phyloP scores from a whole-genome alignment of 2,888 invertebrate genomes.

The Synanthedon andrenaeformis region DNA sequence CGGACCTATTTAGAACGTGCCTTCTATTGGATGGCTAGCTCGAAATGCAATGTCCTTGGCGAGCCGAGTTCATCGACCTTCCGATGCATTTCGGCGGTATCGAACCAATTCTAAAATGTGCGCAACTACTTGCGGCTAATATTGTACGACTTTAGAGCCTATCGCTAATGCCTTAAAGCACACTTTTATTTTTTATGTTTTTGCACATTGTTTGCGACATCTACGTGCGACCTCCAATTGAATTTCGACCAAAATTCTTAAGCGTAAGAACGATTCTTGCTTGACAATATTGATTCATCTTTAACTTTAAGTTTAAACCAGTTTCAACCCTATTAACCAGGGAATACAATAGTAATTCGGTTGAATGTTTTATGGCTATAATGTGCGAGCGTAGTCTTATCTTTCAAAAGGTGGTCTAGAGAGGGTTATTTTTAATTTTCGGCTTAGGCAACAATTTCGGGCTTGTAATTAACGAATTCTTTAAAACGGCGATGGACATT shows the following conservation, averaged over 20 bases:
- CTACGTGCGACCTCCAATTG: constrained; percentile 18
- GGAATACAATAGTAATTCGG: background rate
- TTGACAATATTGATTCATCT: constrained; percentile 1
- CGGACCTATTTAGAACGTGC: constrained; percentile 65
- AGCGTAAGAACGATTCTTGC: background rate
- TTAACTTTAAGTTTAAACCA: background rate
- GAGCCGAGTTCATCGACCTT: constrained; percentile 62
- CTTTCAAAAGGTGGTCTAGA: constrained; percentile 12
- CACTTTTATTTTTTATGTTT: constrained; percentile 19
- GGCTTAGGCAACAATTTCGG: constrained; percentile 10
- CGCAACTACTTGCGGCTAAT: constrained; percentile 11
- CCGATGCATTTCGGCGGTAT: constrained; percentile 69
- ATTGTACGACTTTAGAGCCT: constrained; percentile 22
- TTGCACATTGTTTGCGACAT: constrained; percentile 3
- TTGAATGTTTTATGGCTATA: background rate
- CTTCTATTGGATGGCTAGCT: constrained; percentile 67
- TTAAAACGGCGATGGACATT: background rate
- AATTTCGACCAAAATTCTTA: constrained; percentile 27
- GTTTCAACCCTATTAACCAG: background rate
- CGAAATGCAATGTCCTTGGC: constrained; percentile 70
- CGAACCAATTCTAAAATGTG: constrained; percentile 29
- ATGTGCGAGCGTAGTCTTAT: constrained; percentile 7
- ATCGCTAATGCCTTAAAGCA: constrained; percentile 21
- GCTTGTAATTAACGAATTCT: background rate
- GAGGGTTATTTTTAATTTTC: constrained; percentile 11